Percentiles rank a stretch among this genome's conserved stretches.
Conservation (phyloP, 1,140 invertebrate species). For the Pseudomyrmex pallidus region DNA sequence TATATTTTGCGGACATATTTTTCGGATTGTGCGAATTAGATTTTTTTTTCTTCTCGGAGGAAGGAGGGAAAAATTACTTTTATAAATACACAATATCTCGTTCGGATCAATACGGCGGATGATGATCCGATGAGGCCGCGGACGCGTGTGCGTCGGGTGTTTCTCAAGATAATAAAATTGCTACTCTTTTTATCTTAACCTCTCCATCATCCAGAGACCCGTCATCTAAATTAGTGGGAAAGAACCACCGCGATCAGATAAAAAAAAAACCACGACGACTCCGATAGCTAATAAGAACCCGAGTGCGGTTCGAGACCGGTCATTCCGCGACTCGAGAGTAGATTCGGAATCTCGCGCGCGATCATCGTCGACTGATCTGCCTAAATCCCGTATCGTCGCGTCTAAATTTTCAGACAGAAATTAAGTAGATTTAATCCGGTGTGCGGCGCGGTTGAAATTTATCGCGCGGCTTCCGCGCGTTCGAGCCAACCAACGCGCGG, state of each 20-base stretch:
- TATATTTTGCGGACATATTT: slow-evolving; percentile 38
- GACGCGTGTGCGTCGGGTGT: slow-evolving; percentile 9
- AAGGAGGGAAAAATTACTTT: no score
- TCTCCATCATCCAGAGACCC: no score
- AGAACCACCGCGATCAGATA: slow-evolving; percentile 16
- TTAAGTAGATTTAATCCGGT: slow-evolving; percentile 43
- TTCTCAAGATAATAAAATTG: slow-evolving; percentile 15
- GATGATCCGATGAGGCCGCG: slow-evolving; percentile 36
- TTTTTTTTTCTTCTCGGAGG: slow-evolving; percentile 27
- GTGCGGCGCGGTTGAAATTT: slow-evolving; percentile 21
- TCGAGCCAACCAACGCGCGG: slow-evolving; percentile 16
- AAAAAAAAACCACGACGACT: neutral
- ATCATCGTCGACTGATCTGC: slow-evolving; percentile 36
- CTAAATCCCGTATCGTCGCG: slow-evolving; percentile 36
- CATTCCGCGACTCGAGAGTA: neutral
- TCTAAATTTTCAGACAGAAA: slow-evolving; percentile 54
- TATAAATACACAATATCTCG: slow-evolving; percentile 47
- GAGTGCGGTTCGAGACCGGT: slow-evolving; percentile 6
- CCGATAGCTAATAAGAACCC: slow-evolving; percentile 2
- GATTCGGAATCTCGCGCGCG: slow-evolving; percentile 11
- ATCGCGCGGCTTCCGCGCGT: slow-evolving; percentile 9
- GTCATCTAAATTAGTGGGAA: slow-evolving; percentile 41
- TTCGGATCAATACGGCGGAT: slow-evolving; percentile 41
- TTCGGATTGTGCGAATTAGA: slow-evolving; percentile 43
- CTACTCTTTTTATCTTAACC: neutral